Evolutionary conservation across 2,888 invertebrate genomes (phyloP).

Genomic region (Pherbina coryleti): DNA sequence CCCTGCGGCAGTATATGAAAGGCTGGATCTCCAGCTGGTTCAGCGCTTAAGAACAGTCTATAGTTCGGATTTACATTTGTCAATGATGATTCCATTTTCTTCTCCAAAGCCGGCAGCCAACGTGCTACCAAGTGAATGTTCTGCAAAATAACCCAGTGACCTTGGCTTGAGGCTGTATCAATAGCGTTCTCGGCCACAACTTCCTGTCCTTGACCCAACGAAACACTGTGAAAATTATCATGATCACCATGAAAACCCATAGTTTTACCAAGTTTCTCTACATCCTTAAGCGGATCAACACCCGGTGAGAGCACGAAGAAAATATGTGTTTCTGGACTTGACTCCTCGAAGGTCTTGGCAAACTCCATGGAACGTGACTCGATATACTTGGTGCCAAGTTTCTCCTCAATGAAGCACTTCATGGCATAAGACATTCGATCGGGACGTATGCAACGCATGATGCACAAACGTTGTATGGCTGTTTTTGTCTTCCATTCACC

Average conservation of each 20-base stretch:
- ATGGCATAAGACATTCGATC: conserved; percentile 94
- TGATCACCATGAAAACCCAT: conserved; percentile 84
- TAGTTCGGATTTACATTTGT: conserved; percentile 77
- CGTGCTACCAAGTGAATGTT: conserved; percentile 92
- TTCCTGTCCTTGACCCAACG: conserved; percentile 95
- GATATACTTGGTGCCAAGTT: conserved; percentile 85
- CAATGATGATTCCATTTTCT: conserved; percentile 87
- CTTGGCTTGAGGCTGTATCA: conserved; percentile 79
- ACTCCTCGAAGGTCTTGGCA: conserved; percentile 87
- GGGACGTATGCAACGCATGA: conserved; percentile 90
- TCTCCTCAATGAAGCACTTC: conserved; percentile 87
- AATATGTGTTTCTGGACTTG: conserved; percentile 85
- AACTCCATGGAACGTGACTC: conserved; percentile 85
- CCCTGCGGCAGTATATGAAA: conserved; percentile 83
- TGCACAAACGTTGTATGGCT: conserved; percentile 87
- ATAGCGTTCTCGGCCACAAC: conserved; percentile 90
- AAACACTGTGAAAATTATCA: conserved; percentile 92
- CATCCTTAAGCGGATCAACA: conserved; percentile 94
- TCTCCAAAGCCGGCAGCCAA: conserved; percentile 91
- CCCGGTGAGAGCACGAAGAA: conserved; percentile 96
- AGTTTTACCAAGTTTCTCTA: conserved; percentile 86
- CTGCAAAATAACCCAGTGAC: conserved; percentile 94
- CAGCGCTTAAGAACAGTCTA: conserved; percentile 87
- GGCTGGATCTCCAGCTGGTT: conserved; percentile 80
- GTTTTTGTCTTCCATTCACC: conserved; percentile 96